These are phyloP conservation scores for Pseudococcus viburni DNA, from an alignment of 2,888 invertebrate species.

Conservation along the genomic window DNA sequence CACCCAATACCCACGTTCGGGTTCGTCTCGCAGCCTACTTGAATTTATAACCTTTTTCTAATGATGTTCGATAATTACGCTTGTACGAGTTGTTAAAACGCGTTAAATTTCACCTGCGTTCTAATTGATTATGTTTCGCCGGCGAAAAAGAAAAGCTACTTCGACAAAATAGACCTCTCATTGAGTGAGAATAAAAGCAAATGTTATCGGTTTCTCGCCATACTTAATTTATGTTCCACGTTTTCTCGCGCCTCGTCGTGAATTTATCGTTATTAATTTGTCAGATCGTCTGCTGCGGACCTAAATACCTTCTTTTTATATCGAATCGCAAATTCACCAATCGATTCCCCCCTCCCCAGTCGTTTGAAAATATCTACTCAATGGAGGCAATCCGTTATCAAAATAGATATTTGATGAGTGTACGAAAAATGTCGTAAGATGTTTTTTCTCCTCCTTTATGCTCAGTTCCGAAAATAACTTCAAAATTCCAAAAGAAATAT, in stretches of 20 bases:
- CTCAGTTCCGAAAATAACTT: neutral
- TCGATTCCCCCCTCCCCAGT: too few species aligned
- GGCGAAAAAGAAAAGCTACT: neutral
- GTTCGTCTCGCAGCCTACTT: neutral
- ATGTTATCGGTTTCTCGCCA: conserved; percentile 14
- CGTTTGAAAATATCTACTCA: neutral
- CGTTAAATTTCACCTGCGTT: conserved; percentile 10
- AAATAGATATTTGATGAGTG: neutral
- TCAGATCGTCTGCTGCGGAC: neutral
- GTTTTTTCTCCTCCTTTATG: neutral
- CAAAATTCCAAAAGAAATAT: neutral
- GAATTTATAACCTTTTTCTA: conserved; percentile 20
- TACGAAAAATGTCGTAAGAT: neutral
- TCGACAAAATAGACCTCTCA: neutral
- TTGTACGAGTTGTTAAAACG: neutral
- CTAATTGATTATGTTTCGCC: conserved; percentile 2
- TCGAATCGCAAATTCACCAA: neutral
- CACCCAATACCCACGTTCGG: too few species aligned
- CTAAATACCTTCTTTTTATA: too few species aligned
- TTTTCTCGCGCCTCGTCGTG: neutral
- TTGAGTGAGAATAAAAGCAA: conserved; percentile 47
- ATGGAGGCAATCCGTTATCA: neutral
- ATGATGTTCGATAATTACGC: conserved; percentile 30
- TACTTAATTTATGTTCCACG: neutral
- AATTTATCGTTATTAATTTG: conserved; percentile 1